These are phyloP conservation scores for Struthidea cinerea DNA, from an alignment of 2,113 vertebrate genomes.

Conservation along the genomic window DNA sequence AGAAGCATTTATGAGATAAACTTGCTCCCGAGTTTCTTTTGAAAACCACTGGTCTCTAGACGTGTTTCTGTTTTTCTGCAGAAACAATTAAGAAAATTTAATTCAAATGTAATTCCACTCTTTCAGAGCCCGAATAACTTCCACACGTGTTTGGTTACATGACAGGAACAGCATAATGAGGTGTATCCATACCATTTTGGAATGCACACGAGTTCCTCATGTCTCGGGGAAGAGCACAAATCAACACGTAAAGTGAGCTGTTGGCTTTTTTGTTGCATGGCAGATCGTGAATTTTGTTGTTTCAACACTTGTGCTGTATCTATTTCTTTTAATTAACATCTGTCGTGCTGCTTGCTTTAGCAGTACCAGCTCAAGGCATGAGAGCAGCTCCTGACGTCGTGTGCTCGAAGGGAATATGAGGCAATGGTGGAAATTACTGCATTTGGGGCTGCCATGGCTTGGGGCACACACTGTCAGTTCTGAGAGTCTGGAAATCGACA, in stretches of 20 bases:
- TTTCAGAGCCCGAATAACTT: neutral
- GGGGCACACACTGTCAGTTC: neutral
- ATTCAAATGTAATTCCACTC: neutral
- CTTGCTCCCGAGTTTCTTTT: neutral
- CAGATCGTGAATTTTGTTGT: neutral
- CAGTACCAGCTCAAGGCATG: neutral
- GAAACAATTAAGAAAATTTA: neutral
- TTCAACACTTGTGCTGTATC: neutral
- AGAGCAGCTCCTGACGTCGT: neutral
- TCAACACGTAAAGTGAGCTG: neutral
- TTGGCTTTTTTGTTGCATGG: neutral
- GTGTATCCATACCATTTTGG: neutral
- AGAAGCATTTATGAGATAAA: neutral
- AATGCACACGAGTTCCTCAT: neutral
- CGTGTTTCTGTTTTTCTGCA: neutral
- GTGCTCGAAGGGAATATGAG: neutral
- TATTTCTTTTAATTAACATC: neutral
- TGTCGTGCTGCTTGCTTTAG: neutral
- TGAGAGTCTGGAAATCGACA: neutral
- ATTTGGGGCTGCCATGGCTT: neutral
- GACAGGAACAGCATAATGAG: neutral
- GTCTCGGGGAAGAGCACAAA: neutral
- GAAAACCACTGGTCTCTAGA: neutral
- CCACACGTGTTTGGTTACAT: neutral
- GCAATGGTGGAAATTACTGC: neutral